A percentile compares a stretch with the other conserved stretches of the same genome.
phyloP scores from a whole-genome alignment of 2,113 vertebrate genomes.

The Athene noctua region DNA sequence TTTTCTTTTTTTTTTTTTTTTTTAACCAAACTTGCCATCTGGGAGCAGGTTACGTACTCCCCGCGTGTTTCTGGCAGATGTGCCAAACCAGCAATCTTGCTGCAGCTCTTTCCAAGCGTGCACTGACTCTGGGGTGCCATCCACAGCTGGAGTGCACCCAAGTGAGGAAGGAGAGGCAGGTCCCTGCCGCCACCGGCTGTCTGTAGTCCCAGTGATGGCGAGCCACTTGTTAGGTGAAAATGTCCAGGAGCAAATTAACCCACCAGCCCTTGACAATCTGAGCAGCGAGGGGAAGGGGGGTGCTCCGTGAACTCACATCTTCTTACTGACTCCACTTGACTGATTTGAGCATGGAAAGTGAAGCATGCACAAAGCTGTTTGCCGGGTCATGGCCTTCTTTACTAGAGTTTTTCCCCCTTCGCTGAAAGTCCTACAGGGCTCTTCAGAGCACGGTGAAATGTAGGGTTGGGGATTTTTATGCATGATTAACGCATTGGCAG shows the following conservation, averaged over 20 bases:
- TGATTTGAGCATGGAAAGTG: background rate
- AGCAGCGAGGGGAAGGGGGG: background rate
- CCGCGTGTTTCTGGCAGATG: background rate
- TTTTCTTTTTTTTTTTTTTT: background rate
- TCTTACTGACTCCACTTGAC: background rate
- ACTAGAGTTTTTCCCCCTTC: background rate
- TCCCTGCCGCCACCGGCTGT: background rate
- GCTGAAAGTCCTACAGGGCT: background rate
- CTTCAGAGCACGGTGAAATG: background rate
- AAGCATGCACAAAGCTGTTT: background rate
- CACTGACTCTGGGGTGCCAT: background rate
- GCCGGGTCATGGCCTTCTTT: background rate
- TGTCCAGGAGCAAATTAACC: background rate
- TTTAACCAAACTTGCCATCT: background rate
- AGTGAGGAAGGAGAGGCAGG: background rate
- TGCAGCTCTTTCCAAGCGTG: background rate
- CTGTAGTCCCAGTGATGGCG: rapidly evolving
- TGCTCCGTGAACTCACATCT: background rate
- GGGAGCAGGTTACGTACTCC: background rate
- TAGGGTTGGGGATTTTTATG: background rate
- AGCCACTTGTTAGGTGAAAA: background rate
- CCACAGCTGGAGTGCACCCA: background rate
- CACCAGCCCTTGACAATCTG: background rate
- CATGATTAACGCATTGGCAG: background rate
- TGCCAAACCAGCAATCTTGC: background rate